These are phyloP conservation scores for Hapalemur alaotrensis DNA, from an alignment of 2,797 vertebrate species.

Conservation along the genomic window DNA sequence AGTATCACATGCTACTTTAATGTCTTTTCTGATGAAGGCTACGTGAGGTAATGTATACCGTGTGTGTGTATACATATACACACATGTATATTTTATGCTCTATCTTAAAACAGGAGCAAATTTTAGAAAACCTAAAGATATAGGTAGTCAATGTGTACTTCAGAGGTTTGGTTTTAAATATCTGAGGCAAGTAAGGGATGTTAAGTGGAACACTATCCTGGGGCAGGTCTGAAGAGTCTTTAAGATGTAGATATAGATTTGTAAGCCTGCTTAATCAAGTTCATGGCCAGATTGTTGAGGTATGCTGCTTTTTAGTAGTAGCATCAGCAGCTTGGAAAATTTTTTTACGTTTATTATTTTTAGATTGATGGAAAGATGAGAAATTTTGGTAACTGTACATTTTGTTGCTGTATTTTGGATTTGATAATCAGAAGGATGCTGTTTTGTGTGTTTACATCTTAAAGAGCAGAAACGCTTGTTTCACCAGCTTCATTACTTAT, in stretches of 20 bases:
- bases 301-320: not conserved
- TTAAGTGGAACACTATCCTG: not conserved
- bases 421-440: not conserved
- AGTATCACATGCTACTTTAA: not conserved
- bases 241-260: not conserved
- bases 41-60: not conserved
- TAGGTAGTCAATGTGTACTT: not conserved
- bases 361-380: not conserved
- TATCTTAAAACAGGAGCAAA: not conserved
- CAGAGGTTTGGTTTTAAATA: not conserved
- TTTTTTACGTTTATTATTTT: not conserved
- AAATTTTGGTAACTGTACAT: not conserved
- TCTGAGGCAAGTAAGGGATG: not conserved
- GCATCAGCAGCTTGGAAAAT: not conserved
- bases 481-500: not conserved
- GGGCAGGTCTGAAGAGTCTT: not conserved
- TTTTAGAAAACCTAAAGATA: not conserved
- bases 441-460: not conserved
- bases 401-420: conserved; percentile 35
- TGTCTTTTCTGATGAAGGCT: not conserved
- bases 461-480: not conserved
- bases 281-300: not conserved
- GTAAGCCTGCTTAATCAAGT: not conserved
- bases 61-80: not conserved
- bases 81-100: not conserved